phyloP scores from a whole-genome alignment of 2,797 vertebrate species.

The Lacerta viridis region DNA sequence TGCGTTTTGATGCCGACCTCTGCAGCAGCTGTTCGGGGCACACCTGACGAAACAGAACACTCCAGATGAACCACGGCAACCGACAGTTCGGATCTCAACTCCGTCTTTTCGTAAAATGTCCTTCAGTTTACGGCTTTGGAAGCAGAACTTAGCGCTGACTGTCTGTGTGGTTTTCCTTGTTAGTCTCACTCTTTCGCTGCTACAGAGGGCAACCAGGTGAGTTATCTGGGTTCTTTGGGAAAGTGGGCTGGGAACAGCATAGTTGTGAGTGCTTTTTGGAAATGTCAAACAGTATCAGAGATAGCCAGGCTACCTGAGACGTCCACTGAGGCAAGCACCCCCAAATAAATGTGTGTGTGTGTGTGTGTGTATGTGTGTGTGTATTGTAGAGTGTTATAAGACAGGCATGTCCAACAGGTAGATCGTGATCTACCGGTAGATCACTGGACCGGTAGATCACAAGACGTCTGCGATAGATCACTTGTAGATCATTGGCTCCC shows the following conservation, averaged over 20 bases:
- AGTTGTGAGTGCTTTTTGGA: not conserved
- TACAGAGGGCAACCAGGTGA: constrained; percentile 6
- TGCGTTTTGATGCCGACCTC: not conserved
- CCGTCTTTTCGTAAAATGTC: not conserved
- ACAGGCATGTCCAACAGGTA: too few species aligned
- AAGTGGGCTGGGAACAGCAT: not conserved
- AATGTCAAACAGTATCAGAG: too few species aligned
- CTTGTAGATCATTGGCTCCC: too few species aligned
- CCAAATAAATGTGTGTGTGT: too few species aligned
- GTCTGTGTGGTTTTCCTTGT: not conserved
- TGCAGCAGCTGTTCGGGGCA: not conserved
- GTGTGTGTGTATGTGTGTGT: too few species aligned
- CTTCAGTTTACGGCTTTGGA: not conserved
- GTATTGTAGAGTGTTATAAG: too few species aligned
- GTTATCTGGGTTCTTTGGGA: not conserved
- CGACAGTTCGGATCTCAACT: rapidly evolving
- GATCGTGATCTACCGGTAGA: too few species aligned
- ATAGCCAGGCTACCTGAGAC: too few species aligned
- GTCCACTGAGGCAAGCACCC: too few species aligned
- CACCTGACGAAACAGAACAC: not conserved
- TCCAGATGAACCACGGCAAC: not conserved
- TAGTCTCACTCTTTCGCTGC: not conserved
- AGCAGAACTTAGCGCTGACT: not conserved
- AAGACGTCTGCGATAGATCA: too few species aligned
- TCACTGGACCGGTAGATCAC: too few species aligned